Conservation (phyloP, 2,888 invertebrate genomes). For the Caenorhabditis auriculariae region DNA sequence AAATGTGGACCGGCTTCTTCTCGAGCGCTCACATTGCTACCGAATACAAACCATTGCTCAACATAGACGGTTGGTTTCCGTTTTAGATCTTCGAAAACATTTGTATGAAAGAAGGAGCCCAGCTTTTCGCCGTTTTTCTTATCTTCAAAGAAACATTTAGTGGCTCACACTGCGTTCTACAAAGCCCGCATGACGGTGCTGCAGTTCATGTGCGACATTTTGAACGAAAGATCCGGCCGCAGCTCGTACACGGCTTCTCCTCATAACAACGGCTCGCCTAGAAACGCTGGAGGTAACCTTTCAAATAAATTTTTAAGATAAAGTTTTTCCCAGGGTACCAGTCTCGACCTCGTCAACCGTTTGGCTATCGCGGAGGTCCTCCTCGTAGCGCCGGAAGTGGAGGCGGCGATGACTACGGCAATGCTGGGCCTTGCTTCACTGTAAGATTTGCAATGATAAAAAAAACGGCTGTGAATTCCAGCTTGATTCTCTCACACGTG, state of each 20-base stretch:
- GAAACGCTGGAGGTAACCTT: constrained; percentile 3
- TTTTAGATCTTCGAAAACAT: neutral
- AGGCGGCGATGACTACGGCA: constrained; percentile 3
- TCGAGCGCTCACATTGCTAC: constrained; percentile 54
- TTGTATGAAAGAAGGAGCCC: neutral
- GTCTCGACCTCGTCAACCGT: no score
- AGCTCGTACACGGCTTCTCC: neutral
- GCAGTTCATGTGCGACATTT: constrained; percentile 58
- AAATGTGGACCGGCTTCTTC: constrained; percentile 62
- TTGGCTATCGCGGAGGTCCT: constrained; percentile 15
- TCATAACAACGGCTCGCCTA: neutral
- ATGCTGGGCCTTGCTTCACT: neutral
- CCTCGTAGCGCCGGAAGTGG: constrained; percentile 10
- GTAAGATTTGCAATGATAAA: neutral
- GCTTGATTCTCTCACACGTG: constrained; percentile 31
- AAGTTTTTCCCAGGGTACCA: neutral
- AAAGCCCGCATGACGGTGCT: constrained; percentile 50
- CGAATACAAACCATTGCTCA: constrained; percentile 49
- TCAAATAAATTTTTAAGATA: no score
- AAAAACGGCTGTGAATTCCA: neutral
- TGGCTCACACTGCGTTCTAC: constrained; percentile 57
- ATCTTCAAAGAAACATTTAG: constrained; percentile 11
- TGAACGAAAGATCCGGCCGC: constrained; percentile 36
- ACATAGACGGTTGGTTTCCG: constrained; percentile 46
- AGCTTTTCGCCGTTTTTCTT: neutral